phyloP scores from a whole-genome alignment of 2,888 invertebrate species.

The Hirtodrosophila confusa region DNA sequence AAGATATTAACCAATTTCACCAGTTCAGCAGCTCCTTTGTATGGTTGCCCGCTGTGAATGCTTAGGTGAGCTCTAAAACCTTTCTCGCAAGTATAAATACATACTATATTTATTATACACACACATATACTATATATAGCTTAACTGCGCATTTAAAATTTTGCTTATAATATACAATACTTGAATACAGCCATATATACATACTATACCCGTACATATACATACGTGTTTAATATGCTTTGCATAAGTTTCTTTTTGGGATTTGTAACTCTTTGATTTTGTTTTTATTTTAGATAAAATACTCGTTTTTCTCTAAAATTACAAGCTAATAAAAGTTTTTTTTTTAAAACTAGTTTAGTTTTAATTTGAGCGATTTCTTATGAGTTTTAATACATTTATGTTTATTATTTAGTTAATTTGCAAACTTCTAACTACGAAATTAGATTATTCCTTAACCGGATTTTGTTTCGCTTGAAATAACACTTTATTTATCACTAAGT shows the following conservation, averaged over 20 bases:
- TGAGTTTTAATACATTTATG: too few relatives aligned
- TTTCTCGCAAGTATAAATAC: constrained; percentile 18
- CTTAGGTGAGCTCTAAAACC: constrained; percentile 47
- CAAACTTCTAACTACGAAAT: too few relatives aligned
- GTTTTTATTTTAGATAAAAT: too few relatives aligned
- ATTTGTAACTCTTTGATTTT: constrained; percentile 1
- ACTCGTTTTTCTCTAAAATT: too few relatives aligned
- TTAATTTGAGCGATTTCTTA: too few relatives aligned
- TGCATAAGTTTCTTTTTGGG: constrained; percentile 1
- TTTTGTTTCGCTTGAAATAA: too few relatives aligned
- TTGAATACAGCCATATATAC: neutral
- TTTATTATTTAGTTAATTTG: too few relatives aligned
- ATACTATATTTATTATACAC: neutral
- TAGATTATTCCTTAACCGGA: too few relatives aligned
- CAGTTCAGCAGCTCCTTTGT: constrained; percentile 27
- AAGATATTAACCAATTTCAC: neutral
- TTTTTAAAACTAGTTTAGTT: too few relatives aligned
- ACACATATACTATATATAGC: constrained; percentile 4
- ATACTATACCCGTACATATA: neutral
- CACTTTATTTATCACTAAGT: too few relatives aligned
- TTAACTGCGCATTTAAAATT: constrained; percentile 58
- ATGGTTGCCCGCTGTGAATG: constrained; percentile 44
- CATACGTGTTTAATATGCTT: constrained; percentile 13
- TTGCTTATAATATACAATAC: constrained; percentile 22
- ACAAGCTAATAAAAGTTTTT: too few relatives aligned